Base-by-base conservation (phyloP, 1,140 invertebrate species). In the Eurosta solidaginis region DNA sequence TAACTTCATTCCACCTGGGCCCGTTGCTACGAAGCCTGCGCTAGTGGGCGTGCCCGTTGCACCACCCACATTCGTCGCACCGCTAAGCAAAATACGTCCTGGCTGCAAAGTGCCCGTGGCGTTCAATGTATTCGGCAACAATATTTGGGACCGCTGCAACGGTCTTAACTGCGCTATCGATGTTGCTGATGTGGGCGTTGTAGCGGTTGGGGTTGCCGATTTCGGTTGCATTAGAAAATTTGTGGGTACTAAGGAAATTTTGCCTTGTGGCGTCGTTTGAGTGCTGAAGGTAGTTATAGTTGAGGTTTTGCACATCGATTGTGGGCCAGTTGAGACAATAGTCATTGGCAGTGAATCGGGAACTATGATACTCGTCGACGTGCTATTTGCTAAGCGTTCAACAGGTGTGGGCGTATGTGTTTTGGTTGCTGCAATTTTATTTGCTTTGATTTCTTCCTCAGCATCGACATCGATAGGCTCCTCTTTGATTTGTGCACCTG, bases 381-480 rank as follows among this genome's bases (percentile, higher is more conserved):
- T 45, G 73, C 17, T 75, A 9, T 27, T 36, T 17, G 20, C 44
- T 14, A 75, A 49, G 7, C 73, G 42, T 7, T 74, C 73, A 10
- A 47, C 22, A 1, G 45, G 45, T 76, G 49, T 76, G 33, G 75
- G 75, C 75, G 36, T 76, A 6, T 6, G 20, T 25, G 33, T 4
- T 47, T 40, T 74, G 12, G 12, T 22, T 14, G 40, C 7, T 47
- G 54, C 3, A 7, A 68, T 22, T 7, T 45, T 7, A 45, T 17
- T 45, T 20, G 17, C 10, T 1, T 20, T 20, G 36, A 33, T 68
- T 1, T 76, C 44, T 5, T 75, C 74, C 0, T 85, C 83, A 14
- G 85, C 85, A 78, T 88, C 86, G 29, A 88, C 85, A 80, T 88
- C 86, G 45, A 88, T 86, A 17, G 86, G 86, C 47, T 88, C 86